Evolutionary conservation across 2,113 vertebrate species (phyloP).

Genomic region (Pteropus alecto): DNA sequence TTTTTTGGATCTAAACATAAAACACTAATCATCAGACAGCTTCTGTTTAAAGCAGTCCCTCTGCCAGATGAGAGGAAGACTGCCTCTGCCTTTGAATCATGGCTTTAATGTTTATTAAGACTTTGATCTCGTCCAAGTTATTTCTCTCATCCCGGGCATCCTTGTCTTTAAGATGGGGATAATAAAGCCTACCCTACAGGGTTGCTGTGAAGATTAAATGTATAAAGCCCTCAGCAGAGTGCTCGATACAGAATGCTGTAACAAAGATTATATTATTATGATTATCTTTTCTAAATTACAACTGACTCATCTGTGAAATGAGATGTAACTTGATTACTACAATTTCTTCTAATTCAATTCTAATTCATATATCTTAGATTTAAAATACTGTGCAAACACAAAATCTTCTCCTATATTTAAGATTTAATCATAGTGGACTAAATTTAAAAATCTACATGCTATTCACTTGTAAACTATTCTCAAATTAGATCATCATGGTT

Average conservation of each 20-base stretch:
- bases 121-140: neutral
- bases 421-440: neutral
- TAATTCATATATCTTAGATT: neutral
- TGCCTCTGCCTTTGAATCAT: neutral
- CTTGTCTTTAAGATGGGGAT: neutral
- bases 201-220: neutral
- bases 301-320: neutral
- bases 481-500: neutral
- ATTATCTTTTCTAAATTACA: neutral
- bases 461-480: neutral
- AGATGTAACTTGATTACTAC: neutral
- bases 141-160: neutral
- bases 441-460: neutral
- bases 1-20: neutral
- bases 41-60: neutral
- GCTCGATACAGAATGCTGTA: neutral
- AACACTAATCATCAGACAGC: neutral
- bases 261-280: neutral
- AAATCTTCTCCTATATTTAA: neutral
- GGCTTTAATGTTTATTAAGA: neutral
- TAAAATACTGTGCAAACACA: neutral
- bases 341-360: neutral
- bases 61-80: neutral
- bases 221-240: neutral
- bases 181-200: neutral